Evolutionary conservation across 2,113 vertebrate species (phyloP).

Genomic region (Syrmaticus mikado): DNA sequence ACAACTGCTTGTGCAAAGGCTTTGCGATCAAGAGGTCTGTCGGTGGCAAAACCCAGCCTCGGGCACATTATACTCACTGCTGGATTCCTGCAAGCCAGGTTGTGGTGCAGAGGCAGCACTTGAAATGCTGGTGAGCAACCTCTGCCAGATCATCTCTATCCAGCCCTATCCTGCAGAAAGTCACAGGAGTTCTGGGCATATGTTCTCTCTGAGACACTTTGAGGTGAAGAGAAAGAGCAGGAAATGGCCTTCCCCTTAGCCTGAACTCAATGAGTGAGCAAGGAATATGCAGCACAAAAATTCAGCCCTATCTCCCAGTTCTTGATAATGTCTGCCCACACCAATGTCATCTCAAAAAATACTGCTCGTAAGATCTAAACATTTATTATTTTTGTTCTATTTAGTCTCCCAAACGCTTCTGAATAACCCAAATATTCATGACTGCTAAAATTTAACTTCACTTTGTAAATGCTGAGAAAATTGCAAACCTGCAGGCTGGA

Average conservation of each 20-base stretch:
- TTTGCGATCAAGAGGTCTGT: neutral
- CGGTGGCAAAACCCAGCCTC: neutral
- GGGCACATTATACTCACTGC: neutral
- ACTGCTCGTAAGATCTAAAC: neutral
- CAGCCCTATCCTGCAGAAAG: neutral
- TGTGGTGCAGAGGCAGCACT: neutral
- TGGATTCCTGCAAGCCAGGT: neutral
- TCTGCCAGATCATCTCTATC: neutral
- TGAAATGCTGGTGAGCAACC: accelerated
- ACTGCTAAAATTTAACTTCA: neutral
- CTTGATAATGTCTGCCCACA: neutral
- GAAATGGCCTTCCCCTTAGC: neutral
- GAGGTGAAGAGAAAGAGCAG: neutral
- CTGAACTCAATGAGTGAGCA: neutral
- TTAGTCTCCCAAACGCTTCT: neutral
- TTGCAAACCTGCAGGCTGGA: neutral
- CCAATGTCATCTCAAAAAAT: neutral
- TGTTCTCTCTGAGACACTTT: neutral
- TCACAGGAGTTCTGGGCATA: neutral
- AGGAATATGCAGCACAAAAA: neutral
- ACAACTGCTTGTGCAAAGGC: neutral
- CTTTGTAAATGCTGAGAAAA: neutral
- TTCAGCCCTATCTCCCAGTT: neutral
- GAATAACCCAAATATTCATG: neutral
- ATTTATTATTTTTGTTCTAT: neutral